Conservation (phyloP, 1,140 invertebrate genomes). For the Apis dorsata region DNA sequence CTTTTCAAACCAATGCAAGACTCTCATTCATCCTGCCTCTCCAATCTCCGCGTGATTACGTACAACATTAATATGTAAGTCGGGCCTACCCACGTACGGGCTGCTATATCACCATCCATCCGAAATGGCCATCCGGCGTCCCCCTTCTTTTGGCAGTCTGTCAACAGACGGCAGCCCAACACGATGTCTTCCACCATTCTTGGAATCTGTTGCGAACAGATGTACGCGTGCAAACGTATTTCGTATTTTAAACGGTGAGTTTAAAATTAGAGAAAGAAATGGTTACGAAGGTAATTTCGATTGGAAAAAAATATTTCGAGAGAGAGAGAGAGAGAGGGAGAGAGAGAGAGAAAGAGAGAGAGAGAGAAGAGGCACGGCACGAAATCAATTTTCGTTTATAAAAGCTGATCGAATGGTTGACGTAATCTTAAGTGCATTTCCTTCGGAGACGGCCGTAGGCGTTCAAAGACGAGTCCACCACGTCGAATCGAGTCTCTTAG, state of each 20-base stretch:
- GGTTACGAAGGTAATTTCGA: no score
- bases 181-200: not conserved
- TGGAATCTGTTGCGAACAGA: no score
- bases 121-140: constrained; percentile 11
- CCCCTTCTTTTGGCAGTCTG: not conserved
- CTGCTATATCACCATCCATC: constrained; percentile 36
- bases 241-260: no score
- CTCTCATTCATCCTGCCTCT: constrained; percentile 67
- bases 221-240: no score
- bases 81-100: constrained; percentile 57
- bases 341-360: no score
- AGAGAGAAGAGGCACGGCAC: no score
- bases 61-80: constrained; percentile 69
- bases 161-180: not conserved
- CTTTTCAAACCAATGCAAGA: constrained; percentile 56
- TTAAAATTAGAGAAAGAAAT: no score
- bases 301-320: not conserved
- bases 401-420: not conserved
- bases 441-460: not conserved
- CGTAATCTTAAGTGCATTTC: constrained; percentile 1
- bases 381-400: not conserved
- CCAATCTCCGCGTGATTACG: constrained; percentile 66
- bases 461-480: not conserved
- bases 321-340: no score
- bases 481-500: not conserved